Conservation (phyloP, 2,888 invertebrate species). For the Pachydiplax longipennis region DNA sequence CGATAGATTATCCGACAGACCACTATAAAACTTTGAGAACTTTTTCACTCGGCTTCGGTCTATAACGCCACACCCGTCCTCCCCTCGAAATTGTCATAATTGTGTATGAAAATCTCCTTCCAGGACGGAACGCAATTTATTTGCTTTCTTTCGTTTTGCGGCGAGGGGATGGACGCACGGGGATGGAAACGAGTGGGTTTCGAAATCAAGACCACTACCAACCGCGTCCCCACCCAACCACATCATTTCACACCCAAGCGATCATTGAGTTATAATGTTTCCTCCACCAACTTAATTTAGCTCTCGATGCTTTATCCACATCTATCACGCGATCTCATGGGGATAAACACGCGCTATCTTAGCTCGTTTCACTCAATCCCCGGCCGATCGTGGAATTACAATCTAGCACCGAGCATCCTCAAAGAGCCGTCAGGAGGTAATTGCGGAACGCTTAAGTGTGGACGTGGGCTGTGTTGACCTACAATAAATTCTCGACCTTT, state of each 20-base stretch:
- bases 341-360: background rate
- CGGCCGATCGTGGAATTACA: background rate
- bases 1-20: too few relatives aligned
- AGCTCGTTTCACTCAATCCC: background rate
- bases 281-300: background rate
- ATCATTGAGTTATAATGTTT: conserved; percentile 1
- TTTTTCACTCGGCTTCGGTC: background rate
- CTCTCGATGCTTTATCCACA: background rate
- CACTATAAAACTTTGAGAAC: too few relatives aligned
- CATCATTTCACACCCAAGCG: background rate
- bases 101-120: background rate
- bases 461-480: background rate
- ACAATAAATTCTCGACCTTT: background rate
- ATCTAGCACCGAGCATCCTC: background rate
- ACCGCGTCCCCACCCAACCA: background rate
- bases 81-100: background rate
- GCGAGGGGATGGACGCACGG: too few relatives aligned
- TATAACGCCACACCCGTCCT: background rate
- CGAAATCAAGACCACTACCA: background rate
- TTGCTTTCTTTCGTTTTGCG: background rate
- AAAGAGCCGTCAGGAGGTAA: background rate
- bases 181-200: background rate
- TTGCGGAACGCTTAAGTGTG: background rate
- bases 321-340: background rate
- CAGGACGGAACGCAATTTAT: background rate